Evolutionary conservation across 2,888 invertebrate species (phyloP).

Genomic region (Tanytarsus gracilentus): DNA sequence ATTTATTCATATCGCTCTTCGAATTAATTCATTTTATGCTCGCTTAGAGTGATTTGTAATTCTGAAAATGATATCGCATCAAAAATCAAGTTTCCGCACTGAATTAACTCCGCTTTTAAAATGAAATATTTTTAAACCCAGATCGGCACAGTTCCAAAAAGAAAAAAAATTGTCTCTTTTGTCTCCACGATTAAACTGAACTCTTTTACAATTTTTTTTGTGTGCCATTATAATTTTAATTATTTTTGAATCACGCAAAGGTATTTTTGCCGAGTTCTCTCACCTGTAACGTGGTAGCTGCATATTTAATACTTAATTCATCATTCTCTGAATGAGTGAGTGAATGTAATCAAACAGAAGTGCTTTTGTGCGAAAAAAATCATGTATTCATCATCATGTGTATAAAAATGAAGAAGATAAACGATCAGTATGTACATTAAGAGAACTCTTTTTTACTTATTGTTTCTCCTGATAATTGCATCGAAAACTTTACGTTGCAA

Average conservation of each 20-base stretch:
- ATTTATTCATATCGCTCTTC: neutral
- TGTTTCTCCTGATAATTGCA: neutral
- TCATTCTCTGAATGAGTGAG: too few relatives aligned
- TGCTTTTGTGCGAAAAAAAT: neutral
- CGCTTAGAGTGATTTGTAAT: conserved; percentile 7
- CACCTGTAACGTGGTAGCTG: conserved; percentile 15
- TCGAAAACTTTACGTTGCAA: neutral
- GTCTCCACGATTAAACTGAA: too few relatives aligned
- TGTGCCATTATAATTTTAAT: too few relatives aligned
- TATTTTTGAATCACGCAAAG: too few relatives aligned
- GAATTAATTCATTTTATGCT: conserved; percentile 9
- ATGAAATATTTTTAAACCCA: neutral
- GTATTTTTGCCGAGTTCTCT: too few relatives aligned
- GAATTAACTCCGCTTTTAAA: neutral
- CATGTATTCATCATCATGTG: too few relatives aligned
- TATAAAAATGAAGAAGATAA: too few relatives aligned
- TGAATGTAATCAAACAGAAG: too few relatives aligned
- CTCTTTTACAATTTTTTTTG: too few relatives aligned
- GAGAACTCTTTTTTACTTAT: neutral
- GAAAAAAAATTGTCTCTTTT: too few relatives aligned
- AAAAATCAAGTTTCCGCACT: neutral
- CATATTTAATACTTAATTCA: neutral
- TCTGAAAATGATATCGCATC: conserved; percentile 1
- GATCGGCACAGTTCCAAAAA: too few relatives aligned
- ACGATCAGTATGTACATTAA: too few relatives aligned